phyloP scores from a whole-genome alignment of 2,113 vertebrate genomes.

The Parus major region DNA sequence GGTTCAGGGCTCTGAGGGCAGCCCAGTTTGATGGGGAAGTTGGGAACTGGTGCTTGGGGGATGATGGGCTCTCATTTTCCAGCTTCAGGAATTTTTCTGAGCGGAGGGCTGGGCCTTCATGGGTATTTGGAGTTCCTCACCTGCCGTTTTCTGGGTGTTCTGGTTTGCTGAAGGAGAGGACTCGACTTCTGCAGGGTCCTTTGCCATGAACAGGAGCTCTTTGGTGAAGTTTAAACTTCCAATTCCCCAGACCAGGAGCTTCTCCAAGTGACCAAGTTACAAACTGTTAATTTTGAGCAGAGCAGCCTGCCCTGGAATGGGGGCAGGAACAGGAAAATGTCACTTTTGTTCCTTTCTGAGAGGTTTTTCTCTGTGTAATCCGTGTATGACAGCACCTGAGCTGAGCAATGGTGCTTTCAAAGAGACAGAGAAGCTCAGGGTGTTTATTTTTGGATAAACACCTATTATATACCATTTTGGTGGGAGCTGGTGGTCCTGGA shows the following conservation, averaged over 20 bases:
- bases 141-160: too few species aligned
- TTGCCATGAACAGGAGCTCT: not conserved
- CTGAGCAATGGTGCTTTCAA: not conserved
- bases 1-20: not conserved
- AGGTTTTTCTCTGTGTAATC: not conserved
- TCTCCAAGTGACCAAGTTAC: not conserved
- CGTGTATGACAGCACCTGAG: too few species aligned
- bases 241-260: not conserved
- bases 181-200: not conserved
- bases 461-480: rapidly evolving
- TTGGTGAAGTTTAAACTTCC: not conserved
- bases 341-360: not conserved
- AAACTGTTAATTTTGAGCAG: not conserved
- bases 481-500: not conserved
- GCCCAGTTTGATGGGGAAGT: not conserved
- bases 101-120: rapidly evolving
- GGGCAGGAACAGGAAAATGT: not conserved
- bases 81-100: not conserved
- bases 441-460: not conserved
- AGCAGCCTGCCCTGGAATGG: not conserved
- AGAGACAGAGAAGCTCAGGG: not conserved
- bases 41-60: too few species aligned
- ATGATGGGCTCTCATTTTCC: not conserved
- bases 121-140: not conserved
- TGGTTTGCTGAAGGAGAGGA: not conserved